Percentiles rank a stretch among this genome's conserved stretches.
Evolutionary conservation across 2,113 vertebrate species (phyloP).

Genomic region (Isichthys henryi): DNA sequence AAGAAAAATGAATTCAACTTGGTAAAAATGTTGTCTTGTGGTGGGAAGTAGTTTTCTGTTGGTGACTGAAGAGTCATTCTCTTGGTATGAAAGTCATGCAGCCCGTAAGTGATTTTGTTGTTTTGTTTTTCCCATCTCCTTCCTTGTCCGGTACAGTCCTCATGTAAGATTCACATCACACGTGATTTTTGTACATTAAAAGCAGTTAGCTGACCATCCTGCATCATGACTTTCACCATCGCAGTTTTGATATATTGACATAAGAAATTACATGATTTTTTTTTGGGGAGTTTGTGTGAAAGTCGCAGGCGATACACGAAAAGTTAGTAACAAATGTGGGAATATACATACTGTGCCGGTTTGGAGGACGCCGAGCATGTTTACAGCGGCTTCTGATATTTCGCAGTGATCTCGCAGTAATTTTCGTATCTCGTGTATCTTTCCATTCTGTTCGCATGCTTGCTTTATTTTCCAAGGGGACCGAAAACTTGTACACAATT

Average conservation of each 20-base stretch:
- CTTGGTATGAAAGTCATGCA: not conserved
- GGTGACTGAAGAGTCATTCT: not conserved
- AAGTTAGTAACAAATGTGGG: not conserved
- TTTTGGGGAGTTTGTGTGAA: not conserved
- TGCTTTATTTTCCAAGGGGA: not conserved
- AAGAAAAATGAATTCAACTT: not conserved
- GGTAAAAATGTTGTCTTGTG: not conserved
- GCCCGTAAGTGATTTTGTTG: not conserved
- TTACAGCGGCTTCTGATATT: not conserved
- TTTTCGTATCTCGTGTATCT: not conserved
- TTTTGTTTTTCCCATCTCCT: not conserved
- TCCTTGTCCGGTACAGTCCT: not conserved
- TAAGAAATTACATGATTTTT: not conserved
- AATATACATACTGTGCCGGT: not conserved
- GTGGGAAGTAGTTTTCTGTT: not conserved
- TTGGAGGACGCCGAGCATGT: not conserved
- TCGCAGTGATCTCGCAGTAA: not conserved
- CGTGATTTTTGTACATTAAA: not conserved
- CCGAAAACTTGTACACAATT: not conserved
- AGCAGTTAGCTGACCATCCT: not conserved
- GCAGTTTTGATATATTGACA: not conserved
- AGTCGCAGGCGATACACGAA: not conserved
- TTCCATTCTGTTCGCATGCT: not conserved
- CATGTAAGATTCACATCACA: not conserved
- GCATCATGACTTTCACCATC: not conserved